Evolutionary conservation across 2,888 invertebrate species (phyloP).

Genomic region (Aspidiotus rigidus): DNA sequence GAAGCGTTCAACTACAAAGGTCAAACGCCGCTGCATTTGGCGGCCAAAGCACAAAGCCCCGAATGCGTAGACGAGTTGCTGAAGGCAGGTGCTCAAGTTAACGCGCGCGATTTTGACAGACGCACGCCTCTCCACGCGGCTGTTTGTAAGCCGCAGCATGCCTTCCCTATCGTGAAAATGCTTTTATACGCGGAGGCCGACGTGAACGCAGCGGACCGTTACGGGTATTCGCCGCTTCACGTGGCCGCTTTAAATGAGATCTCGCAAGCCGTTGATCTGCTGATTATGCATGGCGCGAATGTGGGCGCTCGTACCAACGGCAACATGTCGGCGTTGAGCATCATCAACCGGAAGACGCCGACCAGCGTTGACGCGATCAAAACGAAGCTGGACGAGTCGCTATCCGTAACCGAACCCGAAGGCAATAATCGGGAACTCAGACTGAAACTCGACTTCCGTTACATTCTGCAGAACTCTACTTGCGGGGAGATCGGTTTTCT

Average conservation of each 20-base stretch:
- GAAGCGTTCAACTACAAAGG: slow-evolving; percentile 65
- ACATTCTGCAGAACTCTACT: slow-evolving; percentile 70
- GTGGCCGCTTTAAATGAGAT: slow-evolving; percentile 76
- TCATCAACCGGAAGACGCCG: slow-evolving; percentile 77
- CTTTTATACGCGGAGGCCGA: slow-evolving; percentile 70
- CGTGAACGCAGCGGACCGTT: slow-evolving; percentile 73
- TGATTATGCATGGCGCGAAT: slow-evolving; percentile 77
- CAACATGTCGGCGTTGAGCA: slow-evolving; percentile 74
- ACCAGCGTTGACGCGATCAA: slow-evolving; percentile 74
- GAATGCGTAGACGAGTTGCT: slow-evolving; percentile 72
- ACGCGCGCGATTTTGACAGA: slow-evolving; percentile 69
- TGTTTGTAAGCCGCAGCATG: slow-evolving; percentile 69
- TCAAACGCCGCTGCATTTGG: slow-evolving; percentile 77
- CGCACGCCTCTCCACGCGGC: slow-evolving; percentile 75
- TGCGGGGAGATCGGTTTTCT: slow-evolving; percentile 76
- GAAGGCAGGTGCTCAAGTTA: slow-evolving; percentile 67
- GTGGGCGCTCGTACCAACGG: slow-evolving; percentile 81
- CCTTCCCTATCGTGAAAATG: slow-evolving; percentile 67
- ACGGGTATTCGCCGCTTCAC: slow-evolving; percentile 60
- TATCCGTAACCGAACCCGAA: slow-evolving; percentile 53
- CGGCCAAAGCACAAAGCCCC: slow-evolving; percentile 66
- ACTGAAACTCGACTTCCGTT: slow-evolving; percentile 70
- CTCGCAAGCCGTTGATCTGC: slow-evolving; percentile 72
- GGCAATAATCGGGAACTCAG: slow-evolving; percentile 72
- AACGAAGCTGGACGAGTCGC: slow-evolving; percentile 70